Evolutionary conservation across 2,888 invertebrate species (phyloP), one percentile per base, ranked within the genome.

Genomic region (Acleris emargana): DNA sequence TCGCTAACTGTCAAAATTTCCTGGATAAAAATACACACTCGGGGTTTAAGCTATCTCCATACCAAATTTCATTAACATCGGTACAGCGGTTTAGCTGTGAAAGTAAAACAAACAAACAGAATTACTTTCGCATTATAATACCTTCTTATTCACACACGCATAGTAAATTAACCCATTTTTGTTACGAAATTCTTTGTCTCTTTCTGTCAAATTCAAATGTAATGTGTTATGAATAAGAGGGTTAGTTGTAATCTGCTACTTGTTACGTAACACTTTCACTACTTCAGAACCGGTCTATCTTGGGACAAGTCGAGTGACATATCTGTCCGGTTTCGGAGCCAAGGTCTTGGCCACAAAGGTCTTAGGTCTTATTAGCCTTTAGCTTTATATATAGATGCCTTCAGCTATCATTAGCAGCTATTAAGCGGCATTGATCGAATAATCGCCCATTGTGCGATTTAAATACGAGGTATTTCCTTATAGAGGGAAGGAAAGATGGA

Each of bases 321-420:
- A 32, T 54, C 16, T 54, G 38, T n/a, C 6, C 53, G 2, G 6
- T 51, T 5, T 16, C 32, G 11, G 54, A 38, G 61, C 47, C 47
- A 49, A 53, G 58, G 52, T 64, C 42, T 38, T 52, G 18, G 4
- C 22, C 47, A 47, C 53, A 49, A 53, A 42, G 17, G 22, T 49
- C 38, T 25, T 47, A 32, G 32, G 32, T 32, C 32, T 32, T 32
- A 32, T 32, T 32, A 32, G 9, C 32, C 9, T 9, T 0, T 32
- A 32, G 32, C 9, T n/a, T n/a, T 32, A 32, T 47, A 59, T 59
- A 43, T n/a, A 13, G 53, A 58, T n/a, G 47, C 42, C 49, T 18
- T 54, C 53, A 42, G 49, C 25, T 54, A 64, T 59, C 49, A 59
- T 64, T 64, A 58, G 52, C 58, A 38, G 43, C n/a, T 32, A 47